Evolutionary conservation across 2,113 vertebrate species (phyloP).

Genomic region (Procavia capensis): DNA sequence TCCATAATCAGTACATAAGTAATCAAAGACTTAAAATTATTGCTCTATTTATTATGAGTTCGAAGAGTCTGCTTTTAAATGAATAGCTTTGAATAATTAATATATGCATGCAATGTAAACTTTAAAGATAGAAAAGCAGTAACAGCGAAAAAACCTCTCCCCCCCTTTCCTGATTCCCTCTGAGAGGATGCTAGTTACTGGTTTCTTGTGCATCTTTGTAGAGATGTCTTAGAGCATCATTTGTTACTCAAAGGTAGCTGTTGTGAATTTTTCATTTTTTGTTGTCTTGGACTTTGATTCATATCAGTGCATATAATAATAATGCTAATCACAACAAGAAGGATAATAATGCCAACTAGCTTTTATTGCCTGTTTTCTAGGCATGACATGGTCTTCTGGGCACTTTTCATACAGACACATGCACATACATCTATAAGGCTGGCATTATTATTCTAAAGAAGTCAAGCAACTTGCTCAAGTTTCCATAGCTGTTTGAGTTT

Average conservation of each 20-base stretch:
- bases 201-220: neutral
- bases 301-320: neutral
- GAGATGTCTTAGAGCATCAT: neutral
- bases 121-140: neutral
- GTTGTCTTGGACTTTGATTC: neutral
- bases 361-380: neutral
- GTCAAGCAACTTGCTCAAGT: neutral
- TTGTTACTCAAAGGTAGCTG: neutral
- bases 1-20: slow-evolving; percentile 2
- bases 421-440: neutral
- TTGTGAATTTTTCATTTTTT: neutral
- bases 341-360: neutral
- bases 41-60: neutral
- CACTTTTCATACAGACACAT: neutral
- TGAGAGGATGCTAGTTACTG: neutral
- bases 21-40: slow-evolving; percentile 41
- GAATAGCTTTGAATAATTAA: slow-evolving; percentile 55
- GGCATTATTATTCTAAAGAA: neutral
- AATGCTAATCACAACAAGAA: neutral
- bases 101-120: neutral
- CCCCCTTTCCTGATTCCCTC: neutral
- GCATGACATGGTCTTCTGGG: neutral
- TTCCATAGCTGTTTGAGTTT: neutral
- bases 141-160: neutral
- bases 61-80: slow-evolving; percentile 32